Conservation (phyloP, 2,113 vertebrate species). For the Cryptotis parvus region DNA sequence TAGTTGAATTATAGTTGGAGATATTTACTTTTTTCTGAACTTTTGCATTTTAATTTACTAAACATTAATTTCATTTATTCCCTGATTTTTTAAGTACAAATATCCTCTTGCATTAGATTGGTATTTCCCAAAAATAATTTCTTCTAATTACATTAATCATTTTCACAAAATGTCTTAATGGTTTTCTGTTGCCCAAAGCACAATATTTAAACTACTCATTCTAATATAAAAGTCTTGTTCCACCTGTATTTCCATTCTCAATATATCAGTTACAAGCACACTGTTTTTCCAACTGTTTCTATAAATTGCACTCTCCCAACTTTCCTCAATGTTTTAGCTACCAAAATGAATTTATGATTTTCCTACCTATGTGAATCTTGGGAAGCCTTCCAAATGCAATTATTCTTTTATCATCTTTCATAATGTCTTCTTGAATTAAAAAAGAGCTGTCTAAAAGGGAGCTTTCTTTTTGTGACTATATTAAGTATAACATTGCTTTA, state of each 20-base stretch:
- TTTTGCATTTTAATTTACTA: conserved; percentile 11
- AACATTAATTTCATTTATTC: not conserved
- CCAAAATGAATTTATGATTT: not conserved
- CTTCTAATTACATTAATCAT: conserved; percentile 41
- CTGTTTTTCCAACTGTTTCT: conserved; percentile 1
- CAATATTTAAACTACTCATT: not conserved
- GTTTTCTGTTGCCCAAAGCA: not conserved
- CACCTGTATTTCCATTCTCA: not conserved
- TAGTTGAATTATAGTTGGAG: not conserved
- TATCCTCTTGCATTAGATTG: not conserved
- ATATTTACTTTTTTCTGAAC: not conserved
- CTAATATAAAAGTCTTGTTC: not conserved
- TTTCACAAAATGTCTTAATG: not conserved
- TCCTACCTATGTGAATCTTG: not conserved
- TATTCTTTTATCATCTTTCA: not conserved
- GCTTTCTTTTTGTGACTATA: not conserved
- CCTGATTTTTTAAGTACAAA: conserved; percentile 14
- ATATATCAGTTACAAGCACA: not conserved
- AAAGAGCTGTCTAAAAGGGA: not conserved
- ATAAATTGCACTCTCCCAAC: not conserved
- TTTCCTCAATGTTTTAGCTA: not conserved
- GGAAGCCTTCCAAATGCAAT: not conserved
- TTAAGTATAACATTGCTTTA: not conserved
- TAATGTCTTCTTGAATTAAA: not conserved
- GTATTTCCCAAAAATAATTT: conserved; percentile 32